Evolutionary conservation across 2,888 invertebrate species (phyloP).

Genomic region (Luperina testacea): DNA sequence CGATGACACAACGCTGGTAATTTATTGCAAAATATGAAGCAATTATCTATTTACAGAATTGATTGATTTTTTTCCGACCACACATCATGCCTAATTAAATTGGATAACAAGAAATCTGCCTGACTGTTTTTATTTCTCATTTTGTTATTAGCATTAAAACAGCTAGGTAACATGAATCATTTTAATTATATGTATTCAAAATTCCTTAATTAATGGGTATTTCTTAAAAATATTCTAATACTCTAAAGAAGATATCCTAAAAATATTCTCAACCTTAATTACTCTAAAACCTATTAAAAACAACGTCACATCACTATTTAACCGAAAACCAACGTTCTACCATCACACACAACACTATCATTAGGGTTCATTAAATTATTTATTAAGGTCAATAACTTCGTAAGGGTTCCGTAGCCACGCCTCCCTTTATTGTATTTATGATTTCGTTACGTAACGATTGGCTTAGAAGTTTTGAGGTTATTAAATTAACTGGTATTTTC

Average conservation of each 20-base stretch:
- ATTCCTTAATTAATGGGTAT: no score
- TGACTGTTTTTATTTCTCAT: no score
- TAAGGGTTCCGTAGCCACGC: slow-evolving; percentile 52
- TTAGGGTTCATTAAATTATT: slow-evolving; percentile 59
- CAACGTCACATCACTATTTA: slow-evolving; percentile 35
- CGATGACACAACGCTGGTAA: no score
- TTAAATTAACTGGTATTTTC: slow-evolving; percentile 14
- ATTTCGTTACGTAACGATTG: slow-evolving; percentile 23
- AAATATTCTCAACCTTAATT: neutral
- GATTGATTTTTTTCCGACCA: no score
- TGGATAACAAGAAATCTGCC: no score
- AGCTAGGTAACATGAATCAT: neutral
- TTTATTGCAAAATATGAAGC: no score
- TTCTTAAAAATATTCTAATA: neutral
- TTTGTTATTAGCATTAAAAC: no score
- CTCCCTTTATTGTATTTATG: slow-evolving; percentile 56
- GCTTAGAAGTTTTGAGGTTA: slow-evolving; percentile 22
- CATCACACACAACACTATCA: slow-evolving; percentile 41
- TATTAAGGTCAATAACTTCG: slow-evolving; percentile 52
- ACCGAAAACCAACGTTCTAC: slow-evolving; percentile 18
- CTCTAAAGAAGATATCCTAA: neutral
- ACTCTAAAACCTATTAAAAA: neutral
- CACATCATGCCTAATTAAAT: no score
- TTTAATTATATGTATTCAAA: neutral
- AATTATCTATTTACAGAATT: no score